phyloP scores from a whole-genome alignment of 2,888 invertebrate species.

The Cryptophagus acutangulus region DNA sequence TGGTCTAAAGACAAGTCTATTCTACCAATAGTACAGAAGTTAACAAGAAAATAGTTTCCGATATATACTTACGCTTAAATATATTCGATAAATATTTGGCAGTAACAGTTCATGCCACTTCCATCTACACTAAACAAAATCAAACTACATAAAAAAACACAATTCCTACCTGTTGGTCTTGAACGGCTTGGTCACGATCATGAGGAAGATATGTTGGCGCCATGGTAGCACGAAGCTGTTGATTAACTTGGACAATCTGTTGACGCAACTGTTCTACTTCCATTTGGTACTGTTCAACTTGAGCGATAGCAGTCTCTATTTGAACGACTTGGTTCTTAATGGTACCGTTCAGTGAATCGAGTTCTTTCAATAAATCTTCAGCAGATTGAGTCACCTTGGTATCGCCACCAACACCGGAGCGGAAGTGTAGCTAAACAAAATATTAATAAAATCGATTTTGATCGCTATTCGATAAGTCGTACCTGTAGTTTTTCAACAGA shows the following conservation, averaged over 20 bases:
- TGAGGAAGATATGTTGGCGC: conserved; percentile 79
- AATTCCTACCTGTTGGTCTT: conserved; percentile 81
- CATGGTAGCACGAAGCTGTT: conserved; percentile 75
- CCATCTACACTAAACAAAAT: conserved; percentile 27
- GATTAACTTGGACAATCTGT: conserved; percentile 81
- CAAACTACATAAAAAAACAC: conserved; percentile 4
- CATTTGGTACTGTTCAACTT: conserved; percentile 82
- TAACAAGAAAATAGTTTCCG: too few species aligned
- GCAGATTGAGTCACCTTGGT: conserved; percentile 69
- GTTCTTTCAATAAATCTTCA: conserved; percentile 61
- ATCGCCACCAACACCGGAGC: conserved; percentile 77
- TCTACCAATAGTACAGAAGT: too few species aligned
- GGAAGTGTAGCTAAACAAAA: conserved; percentile 72
- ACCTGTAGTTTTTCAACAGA: conserved; percentile 88
- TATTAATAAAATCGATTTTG: not conserved
- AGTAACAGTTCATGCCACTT: conserved; percentile 35
- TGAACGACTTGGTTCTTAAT: conserved; percentile 62
- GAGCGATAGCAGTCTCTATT: conserved; percentile 71
- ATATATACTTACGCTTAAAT: not conserved
- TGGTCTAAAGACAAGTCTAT: conserved; percentile 1
- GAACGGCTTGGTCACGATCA: conserved; percentile 74
- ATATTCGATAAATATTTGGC: conserved; percentile 3
- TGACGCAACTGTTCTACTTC: conserved; percentile 81
- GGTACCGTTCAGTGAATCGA: conserved; percentile 60
- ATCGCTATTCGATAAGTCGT: conserved; percentile 47